Evolutionary conservation across 2,888 invertebrate genomes (phyloP).

Genomic region (Dolichomitus sp.): DNA sequence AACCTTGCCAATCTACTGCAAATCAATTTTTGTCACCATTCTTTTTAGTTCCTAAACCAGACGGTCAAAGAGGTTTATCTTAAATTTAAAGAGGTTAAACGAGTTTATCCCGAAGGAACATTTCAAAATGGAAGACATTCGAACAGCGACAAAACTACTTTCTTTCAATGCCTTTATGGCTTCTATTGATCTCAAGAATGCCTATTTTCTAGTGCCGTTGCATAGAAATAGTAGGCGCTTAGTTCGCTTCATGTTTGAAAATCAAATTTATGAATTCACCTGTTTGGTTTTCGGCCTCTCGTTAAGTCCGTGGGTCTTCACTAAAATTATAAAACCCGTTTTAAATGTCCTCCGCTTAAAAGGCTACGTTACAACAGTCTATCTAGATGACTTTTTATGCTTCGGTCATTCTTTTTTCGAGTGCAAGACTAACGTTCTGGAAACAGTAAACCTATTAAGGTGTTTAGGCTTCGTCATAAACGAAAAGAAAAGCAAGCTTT

Average conservation of each 20-base stretch:
- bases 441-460: too few species aligned
- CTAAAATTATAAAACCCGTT: background rate
- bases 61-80: too few species aligned
- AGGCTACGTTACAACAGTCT: background rate
- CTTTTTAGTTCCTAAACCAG: too few species aligned
- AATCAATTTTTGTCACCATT: too few species aligned
- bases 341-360: background rate
- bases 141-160: too few species aligned
- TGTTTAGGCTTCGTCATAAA: too few species aligned
- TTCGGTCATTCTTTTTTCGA: background rate
- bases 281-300: background rate
- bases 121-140: too few species aligned
- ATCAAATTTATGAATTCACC: conserved; percentile 3
- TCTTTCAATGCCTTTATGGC: too few species aligned
- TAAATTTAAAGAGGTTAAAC: too few species aligned
- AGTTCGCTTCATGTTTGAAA: background rate
- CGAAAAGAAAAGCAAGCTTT: too few species aligned
- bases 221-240: background rate
- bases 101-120: too few species aligned
- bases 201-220: background rate
- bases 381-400: background rate
- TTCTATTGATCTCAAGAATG: background rate
- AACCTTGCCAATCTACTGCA: too few species aligned
- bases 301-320: background rate
- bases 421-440: background rate